A percentile compares a stretch with the other conserved stretches of the same genome.
Evolutionary conservation across 2,113 vertebrate genomes (phyloP).

Genomic region (Heterocephalus glaber): DNA sequence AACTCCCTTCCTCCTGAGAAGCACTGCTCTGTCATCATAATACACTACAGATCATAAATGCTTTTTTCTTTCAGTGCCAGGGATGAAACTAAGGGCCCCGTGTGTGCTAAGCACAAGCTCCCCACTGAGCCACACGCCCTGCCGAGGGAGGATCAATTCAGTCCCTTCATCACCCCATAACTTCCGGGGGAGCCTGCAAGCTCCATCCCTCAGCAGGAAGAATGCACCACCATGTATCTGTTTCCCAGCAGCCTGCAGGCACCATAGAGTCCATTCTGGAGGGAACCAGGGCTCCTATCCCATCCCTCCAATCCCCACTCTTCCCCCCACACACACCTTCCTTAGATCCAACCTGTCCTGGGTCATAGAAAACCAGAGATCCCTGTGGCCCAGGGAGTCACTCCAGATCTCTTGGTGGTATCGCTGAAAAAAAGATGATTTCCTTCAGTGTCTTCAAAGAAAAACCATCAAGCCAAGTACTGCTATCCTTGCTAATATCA

Average conservation of each 20-base stretch:
- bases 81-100: not conserved
- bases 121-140: not conserved
- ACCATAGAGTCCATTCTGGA: not conserved
- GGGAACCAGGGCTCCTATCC: not conserved
- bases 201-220: too few relatives aligned
- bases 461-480: not conserved
- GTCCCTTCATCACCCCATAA: not conserved
- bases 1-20: not conserved
- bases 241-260: too few relatives aligned
- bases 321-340: not conserved
- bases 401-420: not conserved
- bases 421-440: not conserved
- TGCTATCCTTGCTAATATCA: not conserved
- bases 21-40: not conserved
- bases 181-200: not conserved
- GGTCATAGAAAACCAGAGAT: not conserved
- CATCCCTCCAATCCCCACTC: not conserved
- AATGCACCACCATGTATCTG: too few relatives aligned
- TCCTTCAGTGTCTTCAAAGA: not conserved
- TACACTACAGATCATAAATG: not conserved
- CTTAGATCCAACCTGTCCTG: not conserved
- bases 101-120: not conserved
- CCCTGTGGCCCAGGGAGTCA: not conserved
- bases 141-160: not conserved
- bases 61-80: not conserved